These are phyloP conservation scores for Andrena bucephala DNA, from an alignment of 2,888 invertebrate species.

Conservation along the genomic window DNA sequence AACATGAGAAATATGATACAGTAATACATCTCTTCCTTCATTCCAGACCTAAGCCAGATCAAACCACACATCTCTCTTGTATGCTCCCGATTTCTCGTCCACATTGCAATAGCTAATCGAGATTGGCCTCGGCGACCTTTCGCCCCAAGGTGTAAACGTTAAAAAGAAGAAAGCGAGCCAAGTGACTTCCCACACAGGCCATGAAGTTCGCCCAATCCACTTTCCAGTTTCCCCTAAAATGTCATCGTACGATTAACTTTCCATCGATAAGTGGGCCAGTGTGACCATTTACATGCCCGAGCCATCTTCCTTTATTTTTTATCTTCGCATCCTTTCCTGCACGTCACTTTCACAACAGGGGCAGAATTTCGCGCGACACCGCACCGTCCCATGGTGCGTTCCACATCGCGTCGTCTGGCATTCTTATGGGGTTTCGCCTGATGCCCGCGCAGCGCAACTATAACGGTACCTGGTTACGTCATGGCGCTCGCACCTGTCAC, in stretches of 20 bases:
- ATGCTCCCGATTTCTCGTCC: too few relatives aligned
- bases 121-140: too few relatives aligned
- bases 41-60: too few relatives aligned
- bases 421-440: conserved; percentile 78
- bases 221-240: conserved; percentile 45
- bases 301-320: conserved; percentile 15
- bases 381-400: conserved; percentile 53
- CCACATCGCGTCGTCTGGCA: conserved; percentile 57
- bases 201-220: conserved; percentile 12
- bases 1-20: too few relatives aligned
- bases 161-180: too few relatives aligned
- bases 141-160: too few relatives aligned
- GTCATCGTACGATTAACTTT: conserved; percentile 45
- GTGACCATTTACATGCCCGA: conserved; percentile 49
- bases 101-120: too few relatives aligned
- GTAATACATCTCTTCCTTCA: too few relatives aligned
- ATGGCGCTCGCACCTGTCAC: conserved; percentile 79
- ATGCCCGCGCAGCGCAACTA: conserved; percentile 59
- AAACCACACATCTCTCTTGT: too few relatives aligned
- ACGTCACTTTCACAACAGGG: conserved; percentile 69
- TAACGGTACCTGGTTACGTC: conserved; percentile 83
- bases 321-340: conserved; percentile 45
- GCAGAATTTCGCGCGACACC: conserved; percentile 66
- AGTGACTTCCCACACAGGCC: neutral
- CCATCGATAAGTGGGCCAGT: conserved; percentile 55